Evolutionary conservation across 1,140 invertebrate genomes (phyloP).

Genomic region (Aphaenogaster floridana): DNA sequence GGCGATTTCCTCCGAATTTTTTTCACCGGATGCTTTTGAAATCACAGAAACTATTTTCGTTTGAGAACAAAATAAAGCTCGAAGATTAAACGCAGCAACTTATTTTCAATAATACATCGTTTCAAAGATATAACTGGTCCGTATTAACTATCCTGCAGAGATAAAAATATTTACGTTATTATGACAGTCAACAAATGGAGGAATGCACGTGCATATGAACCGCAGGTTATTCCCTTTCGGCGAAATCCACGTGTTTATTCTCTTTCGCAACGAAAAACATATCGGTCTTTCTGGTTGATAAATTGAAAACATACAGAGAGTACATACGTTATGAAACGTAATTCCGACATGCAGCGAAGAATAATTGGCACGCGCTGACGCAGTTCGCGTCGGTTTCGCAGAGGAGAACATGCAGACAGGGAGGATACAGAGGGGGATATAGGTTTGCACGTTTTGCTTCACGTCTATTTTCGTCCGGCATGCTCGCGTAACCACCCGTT

Average conservation of each 20-base stretch:
- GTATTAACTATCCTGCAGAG: not conserved
- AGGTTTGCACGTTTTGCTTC: constrained; percentile 76
- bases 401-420: not conserved
- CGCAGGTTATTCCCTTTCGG: constrained; percentile 6
- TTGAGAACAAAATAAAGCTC: not conserved
- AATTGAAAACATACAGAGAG: constrained; percentile 45
- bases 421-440: constrained; percentile 23
- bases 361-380: constrained; percentile 74
- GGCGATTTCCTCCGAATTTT: not conserved
- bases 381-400: constrained; percentile 38
- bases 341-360: constrained; percentile 65
- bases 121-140: not conserved
- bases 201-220: not conserved
- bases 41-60: not conserved
- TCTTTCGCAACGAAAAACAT: constrained; percentile 7
- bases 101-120: not conserved
- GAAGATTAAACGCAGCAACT: not conserved
- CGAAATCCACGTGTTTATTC: not conserved
- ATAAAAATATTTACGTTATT: constrained; percentile 36
- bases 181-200: not conserved
- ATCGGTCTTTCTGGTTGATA: constrained; percentile 18
- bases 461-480: constrained; percentile 77
- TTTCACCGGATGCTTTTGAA: not conserved
- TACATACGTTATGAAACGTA: constrained; percentile 52
- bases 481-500: constrained; percentile 81